These are phyloP conservation scores for Mixornis gularis DNA, from an alignment of 2,113 vertebrate species.

Conservation along the genomic window DNA sequence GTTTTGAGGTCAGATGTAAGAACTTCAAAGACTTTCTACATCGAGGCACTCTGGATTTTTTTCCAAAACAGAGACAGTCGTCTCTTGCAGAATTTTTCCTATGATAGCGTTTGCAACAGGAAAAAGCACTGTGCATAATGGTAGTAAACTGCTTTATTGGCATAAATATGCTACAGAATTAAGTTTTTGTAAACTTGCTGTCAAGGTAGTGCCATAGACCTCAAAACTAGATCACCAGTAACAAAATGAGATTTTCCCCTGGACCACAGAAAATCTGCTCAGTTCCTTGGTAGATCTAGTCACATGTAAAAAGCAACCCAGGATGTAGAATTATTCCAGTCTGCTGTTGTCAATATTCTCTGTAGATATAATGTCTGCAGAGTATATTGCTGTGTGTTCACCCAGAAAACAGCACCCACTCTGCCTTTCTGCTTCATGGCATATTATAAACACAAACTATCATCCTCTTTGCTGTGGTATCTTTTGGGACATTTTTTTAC, in stretches of 20 bases:
- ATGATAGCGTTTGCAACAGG: neutral
- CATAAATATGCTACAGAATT: neutral
- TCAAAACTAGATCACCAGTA: neutral
- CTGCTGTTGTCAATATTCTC: neutral
- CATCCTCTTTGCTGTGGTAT: neutral
- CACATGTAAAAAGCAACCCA: neutral
- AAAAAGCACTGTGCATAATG: neutral
- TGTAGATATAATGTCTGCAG: neutral
- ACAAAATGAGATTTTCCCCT: neutral
- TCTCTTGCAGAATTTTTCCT: neutral
- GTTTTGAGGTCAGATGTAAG: neutral
- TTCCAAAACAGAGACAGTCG: neutral
- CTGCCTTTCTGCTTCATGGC: neutral
- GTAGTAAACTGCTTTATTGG: neutral
- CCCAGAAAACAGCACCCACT: neutral
- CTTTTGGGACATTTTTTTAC: neutral
- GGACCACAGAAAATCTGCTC: neutral
- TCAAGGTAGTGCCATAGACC: neutral
- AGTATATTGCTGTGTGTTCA: neutral
- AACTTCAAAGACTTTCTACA: neutral
- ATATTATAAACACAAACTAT: neutral
- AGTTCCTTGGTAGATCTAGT: neutral
- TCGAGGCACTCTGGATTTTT: neutral
- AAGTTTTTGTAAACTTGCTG: neutral
- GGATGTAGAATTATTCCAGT: neutral